Evolutionary conservation across 2,797 vertebrate genomes (phyloP), one percentile per base, ranked within the genome.

Genomic region (Dicrostonyx torquatus): DNA sequence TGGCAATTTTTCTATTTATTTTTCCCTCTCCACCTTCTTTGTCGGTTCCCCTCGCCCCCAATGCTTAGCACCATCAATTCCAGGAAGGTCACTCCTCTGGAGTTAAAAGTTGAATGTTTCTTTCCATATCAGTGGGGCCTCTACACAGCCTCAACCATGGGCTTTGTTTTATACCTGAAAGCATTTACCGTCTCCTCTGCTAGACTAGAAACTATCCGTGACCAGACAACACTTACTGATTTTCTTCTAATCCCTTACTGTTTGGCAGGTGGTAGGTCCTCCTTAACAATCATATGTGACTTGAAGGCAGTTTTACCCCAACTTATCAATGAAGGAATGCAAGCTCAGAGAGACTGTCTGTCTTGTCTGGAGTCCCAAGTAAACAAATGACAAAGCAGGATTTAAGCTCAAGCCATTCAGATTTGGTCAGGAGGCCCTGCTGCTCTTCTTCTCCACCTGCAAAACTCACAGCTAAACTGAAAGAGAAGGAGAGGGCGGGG

Each of bases 311-410:
- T 75, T 92, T 82, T 92, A 80, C 92, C 48, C 45, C 45, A 45
- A 58, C 11, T 75, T 90, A 73, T 58, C 62, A 10, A 92, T 73
- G 50, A 95, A n/a, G 92, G 83, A 84, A 26, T 11, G 26, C 82
- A 95, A 84, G 20, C 48, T 94, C 58, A 80, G n/a, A 95, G 68
- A 90, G 64, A 60, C 70, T 91, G 62, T 60, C 22, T 78, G 17
- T 92, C 34, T 96, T 94, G 34, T 76, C 43, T 40, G n/a, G 70
- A 77, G 58, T 89, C 45, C 40, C 64, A 79, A 91, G 68, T 37
- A 76, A 90, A 66, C 53, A 58, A 92, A 37, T 55, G 82, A 53
- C 84, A 91, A 77, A 91, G n/a, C 34, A 62, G 66, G 17, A 70
- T 90, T 90, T 87, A 70, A 80, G 80, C 17, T 62, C n/a, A 26